Base-by-base conservation (phyloP, 1,140 invertebrate genomes). In the Drosophila carrolli region DNA sequence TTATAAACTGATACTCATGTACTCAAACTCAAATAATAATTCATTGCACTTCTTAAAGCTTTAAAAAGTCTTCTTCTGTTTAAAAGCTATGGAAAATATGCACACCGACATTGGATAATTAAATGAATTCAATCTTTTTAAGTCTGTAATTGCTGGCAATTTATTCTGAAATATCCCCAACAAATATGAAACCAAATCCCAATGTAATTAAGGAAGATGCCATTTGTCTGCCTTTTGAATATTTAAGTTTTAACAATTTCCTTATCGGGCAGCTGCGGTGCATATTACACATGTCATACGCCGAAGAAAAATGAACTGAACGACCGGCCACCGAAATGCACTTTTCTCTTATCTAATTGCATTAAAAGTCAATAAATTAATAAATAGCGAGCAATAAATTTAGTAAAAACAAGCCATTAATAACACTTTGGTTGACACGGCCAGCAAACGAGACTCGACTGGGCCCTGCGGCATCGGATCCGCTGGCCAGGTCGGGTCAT, bases 391-490 rank as follows among this genome's bases (percentile, higher is more conserved):
- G 84, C 84, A 89, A 88, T 88, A 88, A 88, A 88, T 88, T 88
- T 89, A 88, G 84, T 88, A 89, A 88, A 88, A 88, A 88, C 83
- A 88, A 88, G 83, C 84, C 84, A 88, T 88, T 88, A 88, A 88
- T 88, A 88, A 88, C 83, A 88, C 80, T 89, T 88, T 89, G 80
- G 83, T 89, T 88, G 83, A 86, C 83, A 67, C 72, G 56, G 54
- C 77, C 61, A 73, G 43, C 43, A 54, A 81, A 37, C 50, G 44
- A 71, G 62, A 54, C 48, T 41, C 61, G 13, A 29, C 29, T 38
- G 37, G 48, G 41, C 67, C 56, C 66, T 50, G 44, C 48, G 68
- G 75, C 75, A 48, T 16, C 32, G 48, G 35, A 32, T n/a, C 41
- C 41, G 59, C 13, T 68, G 74, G 81, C 66, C 75, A 66, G 81